These are phyloP conservation scores for Merodon equestris DNA, from an alignment of 2,888 invertebrate species.

Conservation along the genomic window DNA sequence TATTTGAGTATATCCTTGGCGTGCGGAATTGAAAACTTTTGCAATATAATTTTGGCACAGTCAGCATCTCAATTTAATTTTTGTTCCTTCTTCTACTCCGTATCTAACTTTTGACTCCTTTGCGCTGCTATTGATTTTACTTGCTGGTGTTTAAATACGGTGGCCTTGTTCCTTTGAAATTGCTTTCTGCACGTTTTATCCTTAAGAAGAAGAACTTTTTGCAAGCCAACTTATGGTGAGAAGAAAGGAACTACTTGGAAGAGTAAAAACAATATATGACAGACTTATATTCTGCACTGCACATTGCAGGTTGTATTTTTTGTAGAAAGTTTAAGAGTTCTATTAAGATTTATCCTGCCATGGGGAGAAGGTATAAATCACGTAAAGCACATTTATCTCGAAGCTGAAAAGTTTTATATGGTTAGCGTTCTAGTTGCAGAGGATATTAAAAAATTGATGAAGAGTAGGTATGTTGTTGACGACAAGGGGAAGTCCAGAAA, in stretches of 20 bases:
- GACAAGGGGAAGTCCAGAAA: too few relatives aligned
- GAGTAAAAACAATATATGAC: too few relatives aligned
- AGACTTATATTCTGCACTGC: slow-evolving; percentile 59
- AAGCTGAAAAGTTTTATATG: slow-evolving; percentile 31
- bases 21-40: slow-evolving; percentile 60
- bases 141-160: slow-evolving; percentile 51
- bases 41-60: slow-evolving; percentile 62
- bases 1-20: slow-evolving; percentile 10
- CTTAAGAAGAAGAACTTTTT: slow-evolving; percentile 36
- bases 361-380: slow-evolving; percentile 31
- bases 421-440: slow-evolving; percentile 4
- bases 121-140: slow-evolving; percentile 55
- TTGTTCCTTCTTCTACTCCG: slow-evolving; percentile 9
- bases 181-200: slow-evolving; percentile 30
- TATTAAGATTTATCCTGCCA: not conserved
- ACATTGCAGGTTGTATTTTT: slow-evolving; percentile 37
- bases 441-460: slow-evolving; percentile 37
- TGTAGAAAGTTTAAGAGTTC: slow-evolving; percentile 33
- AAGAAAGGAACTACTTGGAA: too few relatives aligned
- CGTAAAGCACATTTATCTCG: slow-evolving; percentile 47
- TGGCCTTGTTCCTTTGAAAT: slow-evolving; percentile 21
- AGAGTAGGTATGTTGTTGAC: too few relatives aligned
- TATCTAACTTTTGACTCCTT: not conserved
- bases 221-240: slow-evolving; percentile 40
- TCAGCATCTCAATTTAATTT: slow-evolving; percentile 51